phyloP scores from a whole-genome alignment of 2,888 invertebrate species.

The Acanthacorydalis orientalis region DNA sequence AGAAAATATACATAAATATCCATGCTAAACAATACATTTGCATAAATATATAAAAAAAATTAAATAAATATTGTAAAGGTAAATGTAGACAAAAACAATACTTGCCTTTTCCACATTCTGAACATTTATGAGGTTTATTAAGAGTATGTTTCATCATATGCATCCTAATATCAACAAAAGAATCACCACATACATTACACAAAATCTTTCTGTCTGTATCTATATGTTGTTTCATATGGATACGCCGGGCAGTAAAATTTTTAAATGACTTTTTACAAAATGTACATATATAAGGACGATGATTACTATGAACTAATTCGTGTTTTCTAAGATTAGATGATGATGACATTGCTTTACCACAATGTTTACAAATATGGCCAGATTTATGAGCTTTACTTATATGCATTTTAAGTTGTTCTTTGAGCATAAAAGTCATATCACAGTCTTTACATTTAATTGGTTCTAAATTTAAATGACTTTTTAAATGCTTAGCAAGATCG shows the following conservation, averaged over 20 bases:
- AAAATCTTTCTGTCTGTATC: background rate
- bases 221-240: background rate
- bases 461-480: background rate
- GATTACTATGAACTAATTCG: background rate
- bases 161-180: background rate
- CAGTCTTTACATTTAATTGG: background rate
- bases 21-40: too few species aligned
- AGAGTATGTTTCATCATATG: conserved; percentile 2
- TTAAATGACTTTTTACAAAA: conserved; percentile 3
- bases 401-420: conserved; percentile 1
- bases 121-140: background rate
- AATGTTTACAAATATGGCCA: background rate
- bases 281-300: background rate
- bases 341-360: conserved; percentile 1
- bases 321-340: background rate
- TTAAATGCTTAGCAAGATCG: conserved; percentile 1
- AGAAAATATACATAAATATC: too few species aligned
- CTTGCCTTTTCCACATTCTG: background rate
- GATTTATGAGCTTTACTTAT: background rate
- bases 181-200: background rate
- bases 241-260: background rate
- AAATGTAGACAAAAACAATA: too few species aligned
- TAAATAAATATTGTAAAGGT: too few species aligned
- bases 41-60: too few species aligned
- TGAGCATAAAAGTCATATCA: background rate